A percentile compares a stretch with the other conserved stretches of the same genome.
phyloP scores from a whole-genome alignment of 2,888 invertebrate genomes.

The Drosophila birchii region DNA sequence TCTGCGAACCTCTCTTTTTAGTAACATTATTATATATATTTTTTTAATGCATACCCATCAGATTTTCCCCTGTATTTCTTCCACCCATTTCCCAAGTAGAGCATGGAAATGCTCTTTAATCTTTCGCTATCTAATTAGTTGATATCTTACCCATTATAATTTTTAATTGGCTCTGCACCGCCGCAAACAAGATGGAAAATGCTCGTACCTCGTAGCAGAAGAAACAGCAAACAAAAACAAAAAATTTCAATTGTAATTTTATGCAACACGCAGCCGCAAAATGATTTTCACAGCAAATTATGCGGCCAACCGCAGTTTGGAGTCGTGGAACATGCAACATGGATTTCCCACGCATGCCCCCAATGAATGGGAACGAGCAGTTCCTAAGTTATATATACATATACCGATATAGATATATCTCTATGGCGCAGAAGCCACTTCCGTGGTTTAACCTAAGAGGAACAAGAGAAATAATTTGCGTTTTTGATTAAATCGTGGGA shows the following conservation, averaged over 20 bases:
- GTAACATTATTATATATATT: neutral
- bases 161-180: slow-evolving; percentile 57
- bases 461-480: slow-evolving; percentile 63
- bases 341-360: slow-evolving; percentile 70
- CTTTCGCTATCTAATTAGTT: slow-evolving; percentile 55
- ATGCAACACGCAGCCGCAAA: slow-evolving; percentile 75
- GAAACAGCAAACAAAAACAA: neutral
- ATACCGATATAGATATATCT: slow-evolving; percentile 1
- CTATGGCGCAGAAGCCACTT: slow-evolving; percentile 56
- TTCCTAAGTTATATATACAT: slow-evolving; percentile 10
- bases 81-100: slow-evolving; percentile 34
- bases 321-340: slow-evolving; percentile 59
- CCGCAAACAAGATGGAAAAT: slow-evolving; percentile 23
- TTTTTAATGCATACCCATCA: slow-evolving; percentile 9
- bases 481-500: slow-evolving; percentile 82
- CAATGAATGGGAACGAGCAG: slow-evolving; percentile 41
- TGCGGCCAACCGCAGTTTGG: slow-evolving; percentile 71
- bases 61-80: neutral
- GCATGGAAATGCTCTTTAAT: slow-evolving; percentile 53
- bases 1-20: too few relatives aligned
- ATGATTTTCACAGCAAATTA: slow-evolving; percentile 75
- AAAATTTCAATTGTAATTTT: slow-evolving; percentile 70
- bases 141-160: slow-evolving; percentile 43
- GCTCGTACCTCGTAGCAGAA: neutral
- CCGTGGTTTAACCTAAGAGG: slow-evolving; percentile 53